Evolutionary conservation across 2,113 vertebrate genomes (phyloP).

Genomic region (Ariopsis seemanni): DNA sequence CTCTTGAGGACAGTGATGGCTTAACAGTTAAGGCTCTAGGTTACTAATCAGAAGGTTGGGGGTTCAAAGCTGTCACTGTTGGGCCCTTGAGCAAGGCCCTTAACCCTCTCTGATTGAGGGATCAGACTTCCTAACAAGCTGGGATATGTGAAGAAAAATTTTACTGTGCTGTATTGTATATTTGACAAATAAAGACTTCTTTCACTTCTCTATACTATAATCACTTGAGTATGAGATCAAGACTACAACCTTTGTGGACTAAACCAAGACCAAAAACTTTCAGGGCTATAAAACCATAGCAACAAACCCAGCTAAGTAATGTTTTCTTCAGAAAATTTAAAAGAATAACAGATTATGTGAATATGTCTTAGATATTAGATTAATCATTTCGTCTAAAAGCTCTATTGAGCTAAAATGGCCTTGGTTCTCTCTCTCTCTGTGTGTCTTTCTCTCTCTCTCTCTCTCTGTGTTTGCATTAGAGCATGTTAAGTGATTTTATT

Average conservation of each 20-base stretch:
- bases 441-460: background rate
- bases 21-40: too few species aligned
- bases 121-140: too few species aligned
- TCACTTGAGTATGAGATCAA: background rate
- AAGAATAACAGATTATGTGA: background rate
- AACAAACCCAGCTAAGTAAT: too few species aligned
- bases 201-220: too few species aligned
- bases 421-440: background rate
- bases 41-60: too few species aligned
- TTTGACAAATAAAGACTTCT: too few species aligned
- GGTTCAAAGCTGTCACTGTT: too few species aligned
- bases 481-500: conserved; percentile 37
- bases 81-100: too few species aligned
- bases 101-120: too few species aligned
- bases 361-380: conserved; percentile 13
- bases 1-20: too few species aligned
- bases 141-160: too few species aligned
- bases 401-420: background rate
- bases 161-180: too few species aligned
- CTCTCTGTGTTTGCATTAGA: background rate
- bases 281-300: background rate
- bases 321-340: background rate
- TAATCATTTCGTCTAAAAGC: conserved; percentile 3
- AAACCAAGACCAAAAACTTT: background rate
- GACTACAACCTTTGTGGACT: background rate